Evolutionary conservation across 2,797 vertebrate species (phyloP).

Genomic region (Alectoris magna): DNA sequence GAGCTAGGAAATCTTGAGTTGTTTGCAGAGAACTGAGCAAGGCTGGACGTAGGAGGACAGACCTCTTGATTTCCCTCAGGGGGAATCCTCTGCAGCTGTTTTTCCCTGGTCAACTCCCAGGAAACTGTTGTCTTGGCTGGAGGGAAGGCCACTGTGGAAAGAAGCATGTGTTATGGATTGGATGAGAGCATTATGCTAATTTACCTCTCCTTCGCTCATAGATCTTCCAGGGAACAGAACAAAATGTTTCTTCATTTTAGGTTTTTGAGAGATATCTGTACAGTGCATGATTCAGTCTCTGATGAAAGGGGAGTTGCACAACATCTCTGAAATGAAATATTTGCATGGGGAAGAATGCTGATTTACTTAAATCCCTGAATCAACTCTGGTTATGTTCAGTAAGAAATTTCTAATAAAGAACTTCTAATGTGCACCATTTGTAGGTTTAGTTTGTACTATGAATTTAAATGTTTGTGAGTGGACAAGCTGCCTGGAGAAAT

Average conservation of each 20-base stretch:
- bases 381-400: background rate
- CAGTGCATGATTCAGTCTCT: fast-evolving
- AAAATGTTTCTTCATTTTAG: background rate
- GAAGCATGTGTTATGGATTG: fast-evolving
- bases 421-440: background rate
- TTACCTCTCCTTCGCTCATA: background rate
- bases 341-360: background rate
- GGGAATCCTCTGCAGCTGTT: background rate
- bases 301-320: background rate
- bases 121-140: background rate
- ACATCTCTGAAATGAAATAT: background rate
- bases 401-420: background rate
- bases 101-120: background rate
- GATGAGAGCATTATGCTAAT: background rate
- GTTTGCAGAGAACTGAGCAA: background rate
- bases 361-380: background rate
- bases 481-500: background rate
- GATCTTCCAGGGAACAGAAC: background rate
- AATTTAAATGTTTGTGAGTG: background rate
- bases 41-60: background rate
- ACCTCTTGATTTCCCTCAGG: background rate
- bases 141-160: background rate
- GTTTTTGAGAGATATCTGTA: background rate
- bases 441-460: background rate
- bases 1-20: background rate